Conservation (phyloP, 2,797 vertebrate genomes). For the Erethizon dorsatum region DNA sequence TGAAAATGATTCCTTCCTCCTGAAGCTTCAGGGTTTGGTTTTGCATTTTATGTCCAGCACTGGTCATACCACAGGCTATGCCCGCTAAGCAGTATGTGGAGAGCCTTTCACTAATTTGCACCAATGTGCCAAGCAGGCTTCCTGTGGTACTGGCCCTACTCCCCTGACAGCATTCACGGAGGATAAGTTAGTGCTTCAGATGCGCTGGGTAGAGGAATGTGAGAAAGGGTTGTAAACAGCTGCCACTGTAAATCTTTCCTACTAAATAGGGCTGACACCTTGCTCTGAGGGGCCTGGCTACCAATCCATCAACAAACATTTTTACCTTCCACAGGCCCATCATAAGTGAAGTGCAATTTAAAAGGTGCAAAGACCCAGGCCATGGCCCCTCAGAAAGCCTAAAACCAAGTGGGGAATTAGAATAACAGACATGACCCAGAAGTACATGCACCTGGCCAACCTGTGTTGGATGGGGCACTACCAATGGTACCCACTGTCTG, state of each 20-base stretch:
- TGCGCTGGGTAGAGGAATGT: background rate
- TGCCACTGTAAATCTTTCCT: background rate
- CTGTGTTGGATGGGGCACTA: background rate
- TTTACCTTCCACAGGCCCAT: background rate
- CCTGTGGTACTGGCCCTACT: background rate
- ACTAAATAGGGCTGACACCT: background rate
- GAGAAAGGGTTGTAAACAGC: too few relatives aligned
- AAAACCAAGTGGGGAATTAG: background rate
- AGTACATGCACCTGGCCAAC: background rate
- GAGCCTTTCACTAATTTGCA: background rate
- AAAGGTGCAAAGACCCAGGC: background rate
- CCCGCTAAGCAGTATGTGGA: background rate
- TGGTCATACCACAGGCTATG: rapidly evolving
- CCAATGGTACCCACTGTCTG: background rate
- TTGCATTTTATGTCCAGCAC: background rate
- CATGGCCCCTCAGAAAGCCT: background rate
- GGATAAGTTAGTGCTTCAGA: background rate
- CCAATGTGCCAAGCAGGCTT: background rate
- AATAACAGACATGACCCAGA: background rate
- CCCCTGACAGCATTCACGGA: background rate
- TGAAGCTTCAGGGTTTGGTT: background rate
- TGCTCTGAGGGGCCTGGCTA: background rate
- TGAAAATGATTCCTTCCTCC: rapidly evolving
- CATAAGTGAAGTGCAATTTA: background rate
- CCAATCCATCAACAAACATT: background rate